These are phyloP conservation scores for Mormyrus proboscirostris DNA, from an alignment of 2,797 vertebrate genomes.

Conservation along the genomic window DNA sequence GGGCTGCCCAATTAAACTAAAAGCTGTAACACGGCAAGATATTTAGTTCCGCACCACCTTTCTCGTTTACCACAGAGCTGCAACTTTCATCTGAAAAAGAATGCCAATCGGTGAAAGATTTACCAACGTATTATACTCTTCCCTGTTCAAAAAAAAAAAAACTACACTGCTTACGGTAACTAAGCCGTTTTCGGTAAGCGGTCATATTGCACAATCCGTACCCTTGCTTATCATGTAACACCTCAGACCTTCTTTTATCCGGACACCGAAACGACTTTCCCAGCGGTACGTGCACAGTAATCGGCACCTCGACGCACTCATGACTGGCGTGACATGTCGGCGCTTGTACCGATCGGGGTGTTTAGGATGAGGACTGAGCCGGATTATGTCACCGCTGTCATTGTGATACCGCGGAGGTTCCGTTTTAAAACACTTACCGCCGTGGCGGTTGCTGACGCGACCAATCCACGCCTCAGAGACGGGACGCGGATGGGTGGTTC, in stretches of 20 bases:
- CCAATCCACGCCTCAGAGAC: slow-evolving; percentile 70
- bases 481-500: slow-evolving; percentile 59
- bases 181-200: background rate
- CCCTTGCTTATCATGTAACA: background rate
- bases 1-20: background rate
- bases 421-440: slow-evolving; percentile 52
- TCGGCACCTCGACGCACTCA: background rate
- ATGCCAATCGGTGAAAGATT: background rate
- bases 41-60: background rate
- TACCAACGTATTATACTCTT: background rate
- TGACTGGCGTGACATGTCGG: slow-evolving; percentile 2
- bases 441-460: slow-evolving; percentile 65
- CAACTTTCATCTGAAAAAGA: background rate
- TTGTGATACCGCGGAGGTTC: background rate
- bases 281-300: background rate
- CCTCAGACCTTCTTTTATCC: background rate
- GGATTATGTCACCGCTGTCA: background rate
- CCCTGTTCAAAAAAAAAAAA: background rate
- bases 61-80: background rate
- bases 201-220: background rate
- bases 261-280: background rate
- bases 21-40: background rate
- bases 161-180: background rate
- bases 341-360: background rate
- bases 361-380: background rate